phyloP scores from a whole-genome alignment of 2,113 vertebrate genomes.

The Hyperopisus bebe region DNA sequence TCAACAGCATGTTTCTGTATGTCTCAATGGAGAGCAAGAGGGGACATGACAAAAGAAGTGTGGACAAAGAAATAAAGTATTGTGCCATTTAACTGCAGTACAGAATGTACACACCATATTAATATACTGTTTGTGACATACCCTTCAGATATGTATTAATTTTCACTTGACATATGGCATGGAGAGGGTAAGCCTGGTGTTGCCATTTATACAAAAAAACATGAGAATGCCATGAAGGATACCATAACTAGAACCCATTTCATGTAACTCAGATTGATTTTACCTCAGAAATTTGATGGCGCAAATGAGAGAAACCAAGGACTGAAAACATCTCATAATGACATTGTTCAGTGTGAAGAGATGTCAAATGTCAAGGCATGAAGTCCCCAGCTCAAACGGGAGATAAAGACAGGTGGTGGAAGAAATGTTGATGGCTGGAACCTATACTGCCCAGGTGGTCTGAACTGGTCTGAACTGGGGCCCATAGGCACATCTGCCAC shows the following conservation, averaged over 20 bases:
- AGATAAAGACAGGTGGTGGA: not conserved
- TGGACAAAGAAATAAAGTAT: not conserved
- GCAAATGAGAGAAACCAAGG: not conserved
- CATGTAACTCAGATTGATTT: not conserved
- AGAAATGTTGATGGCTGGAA: not conserved
- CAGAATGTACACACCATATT: not conserved
- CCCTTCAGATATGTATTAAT: not conserved
- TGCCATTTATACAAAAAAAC: not conserved
- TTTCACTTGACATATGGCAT: not conserved
- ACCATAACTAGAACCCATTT: not conserved
- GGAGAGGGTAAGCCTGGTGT: not conserved
- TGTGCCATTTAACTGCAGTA: not conserved
- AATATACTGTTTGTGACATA: not conserved
- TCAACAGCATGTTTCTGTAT: not conserved
- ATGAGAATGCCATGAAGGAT: not conserved
- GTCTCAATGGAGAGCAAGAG: not conserved
- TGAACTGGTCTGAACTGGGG: not conserved
- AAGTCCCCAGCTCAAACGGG: not conserved
- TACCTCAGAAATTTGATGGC: not conserved
- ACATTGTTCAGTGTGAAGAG: not conserved
- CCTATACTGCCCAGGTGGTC: not conserved
- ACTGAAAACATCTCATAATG: not conserved
- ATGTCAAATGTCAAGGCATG: not conserved
- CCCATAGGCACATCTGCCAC: not conserved
- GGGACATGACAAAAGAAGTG: not conserved